Conservation (phyloP, 1,140 invertebrate genomes). For the Drosophila triauraria region DNA sequence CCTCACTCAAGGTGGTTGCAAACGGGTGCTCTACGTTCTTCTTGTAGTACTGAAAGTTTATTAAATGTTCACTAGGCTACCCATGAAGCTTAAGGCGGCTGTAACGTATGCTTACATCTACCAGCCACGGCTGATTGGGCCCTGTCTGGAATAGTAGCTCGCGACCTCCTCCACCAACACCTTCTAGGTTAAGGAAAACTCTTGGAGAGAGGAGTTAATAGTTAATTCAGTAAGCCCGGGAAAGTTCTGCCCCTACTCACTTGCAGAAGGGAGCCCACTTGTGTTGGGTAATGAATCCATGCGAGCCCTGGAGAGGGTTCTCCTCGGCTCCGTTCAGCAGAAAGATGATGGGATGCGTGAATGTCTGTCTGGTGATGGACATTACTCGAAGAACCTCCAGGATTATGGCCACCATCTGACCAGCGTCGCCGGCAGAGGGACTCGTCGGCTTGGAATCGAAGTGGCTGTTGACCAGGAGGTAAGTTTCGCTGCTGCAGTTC, state of each 20-base stretch:
- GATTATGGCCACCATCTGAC: constrained; percentile 96
- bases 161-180: constrained; percentile 95
- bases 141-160: constrained; percentile 98
- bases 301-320: constrained; percentile 87
- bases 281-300: constrained; percentile 92
- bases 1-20: constrained; percentile 92
- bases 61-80: neutral
- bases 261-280: constrained; percentile 88
- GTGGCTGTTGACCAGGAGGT: constrained; percentile 96
- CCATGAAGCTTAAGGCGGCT: constrained; percentile 84
- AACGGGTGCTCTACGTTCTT: constrained; percentile 92
- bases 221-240: constrained; percentile 86
- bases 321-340: constrained; percentile 95
- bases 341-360: constrained; percentile 88
- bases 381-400: constrained; percentile 90
- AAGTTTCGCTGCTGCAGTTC: constrained; percentile 48
- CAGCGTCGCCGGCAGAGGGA: constrained; percentile 90
- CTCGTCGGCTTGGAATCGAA: constrained; percentile 95
- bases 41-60: constrained; percentile 90
- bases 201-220: constrained; percentile 87
- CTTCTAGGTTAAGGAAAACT: constrained; percentile 97
- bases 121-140: constrained; percentile 94
- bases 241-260: constrained; percentile 23
- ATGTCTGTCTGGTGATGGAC: constrained; percentile 40
- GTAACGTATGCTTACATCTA: constrained; percentile 87